These are phyloP conservation scores for Drosophila prosaltans DNA, from an alignment of 1,140 invertebrate species.

Conservation along the genomic window DNA sequence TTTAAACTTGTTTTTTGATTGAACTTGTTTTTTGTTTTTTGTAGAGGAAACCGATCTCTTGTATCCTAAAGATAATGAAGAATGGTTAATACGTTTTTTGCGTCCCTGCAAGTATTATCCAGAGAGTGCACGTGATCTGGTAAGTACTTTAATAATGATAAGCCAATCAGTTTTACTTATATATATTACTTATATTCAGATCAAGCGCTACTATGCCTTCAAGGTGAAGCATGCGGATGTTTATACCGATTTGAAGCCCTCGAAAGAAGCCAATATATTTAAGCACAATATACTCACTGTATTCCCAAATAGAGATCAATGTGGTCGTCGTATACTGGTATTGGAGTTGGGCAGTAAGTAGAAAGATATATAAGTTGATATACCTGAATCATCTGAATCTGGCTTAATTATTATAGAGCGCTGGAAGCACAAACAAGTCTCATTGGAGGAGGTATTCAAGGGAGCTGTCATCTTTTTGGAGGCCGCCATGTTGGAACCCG, in stretches of 20 bases:
- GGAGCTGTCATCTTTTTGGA: slow-evolving; percentile 91
- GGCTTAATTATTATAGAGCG: slow-evolving; percentile 85
- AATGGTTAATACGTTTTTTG: slow-evolving; percentile 90
- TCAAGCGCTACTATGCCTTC: slow-evolving; percentile 91
- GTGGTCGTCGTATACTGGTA: slow-evolving; percentile 88
- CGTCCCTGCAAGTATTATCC: slow-evolving; percentile 92
- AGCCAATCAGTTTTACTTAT: background rate
- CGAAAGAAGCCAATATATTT: slow-evolving; percentile 89
- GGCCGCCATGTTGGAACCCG: slow-evolving; percentile 90
- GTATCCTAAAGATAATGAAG: slow-evolving; percentile 88
- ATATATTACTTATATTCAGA: slow-evolving; percentile 82
- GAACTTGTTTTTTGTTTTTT: slow-evolving; percentile 35
- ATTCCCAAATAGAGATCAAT: slow-evolving; percentile 89
- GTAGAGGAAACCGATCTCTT: slow-evolving; percentile 88
- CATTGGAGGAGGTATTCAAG: slow-evolving; percentile 92
- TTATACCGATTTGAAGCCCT: slow-evolving; percentile 88
- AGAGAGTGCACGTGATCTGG: slow-evolving; percentile 89
- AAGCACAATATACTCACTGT: slow-evolving; percentile 90
- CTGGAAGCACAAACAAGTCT: slow-evolving; percentile 92
- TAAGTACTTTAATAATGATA: slow-evolving; percentile 81
- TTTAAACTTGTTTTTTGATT: background rate
- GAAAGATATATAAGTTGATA: background rate
- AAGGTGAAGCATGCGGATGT: slow-evolving; percentile 90
- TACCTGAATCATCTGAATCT: slow-evolving; percentile 17
- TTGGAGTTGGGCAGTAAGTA: slow-evolving; percentile 91